A percentile compares a stretch with the other conserved stretches of the same genome.
Evolutionary conservation across 2,113 vertebrate species (phyloP).

Genomic region (Gallinago media): DNA sequence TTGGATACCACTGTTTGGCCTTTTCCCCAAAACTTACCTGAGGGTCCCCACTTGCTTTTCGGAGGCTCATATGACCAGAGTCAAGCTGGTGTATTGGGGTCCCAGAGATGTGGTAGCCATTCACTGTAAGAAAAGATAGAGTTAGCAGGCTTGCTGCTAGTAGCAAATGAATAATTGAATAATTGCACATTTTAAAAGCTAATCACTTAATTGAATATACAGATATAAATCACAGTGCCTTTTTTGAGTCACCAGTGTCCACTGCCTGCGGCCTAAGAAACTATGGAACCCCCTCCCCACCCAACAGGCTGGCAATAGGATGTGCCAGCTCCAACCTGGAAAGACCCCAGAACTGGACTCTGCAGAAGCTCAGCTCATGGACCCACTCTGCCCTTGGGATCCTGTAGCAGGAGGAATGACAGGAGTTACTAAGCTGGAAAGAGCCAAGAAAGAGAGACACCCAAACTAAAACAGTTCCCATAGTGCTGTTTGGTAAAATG

Average conservation of each 20-base stretch:
- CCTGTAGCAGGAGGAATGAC: background rate
- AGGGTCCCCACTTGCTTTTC: conserved; percentile 85
- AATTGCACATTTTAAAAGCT: background rate
- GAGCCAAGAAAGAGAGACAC: background rate
- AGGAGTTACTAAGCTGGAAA: background rate
- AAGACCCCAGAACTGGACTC: background rate
- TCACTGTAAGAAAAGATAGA: conserved; percentile 83
- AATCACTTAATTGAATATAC: background rate
- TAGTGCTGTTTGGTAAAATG: background rate
- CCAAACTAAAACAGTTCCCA: background rate
- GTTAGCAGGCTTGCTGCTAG: background rate
- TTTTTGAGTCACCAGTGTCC: background rate
- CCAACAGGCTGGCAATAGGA: background rate
- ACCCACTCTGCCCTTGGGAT: background rate
- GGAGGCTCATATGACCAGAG: conserved; percentile 80
- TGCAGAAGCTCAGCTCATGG: background rate
- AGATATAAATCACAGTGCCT: background rate
- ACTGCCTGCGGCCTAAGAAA: background rate
- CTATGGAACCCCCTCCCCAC: background rate
- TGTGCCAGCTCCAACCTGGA: background rate
- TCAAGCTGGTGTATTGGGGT: conserved; percentile 86
- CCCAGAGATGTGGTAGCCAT: conserved; percentile 91
- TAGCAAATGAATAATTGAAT: background rate
- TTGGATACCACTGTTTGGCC: background rate
- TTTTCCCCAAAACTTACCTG: conserved; percentile 81